phyloP scores from a whole-genome alignment of 2,113 vertebrate species.

The Peucedramus taeniatus region DNA sequence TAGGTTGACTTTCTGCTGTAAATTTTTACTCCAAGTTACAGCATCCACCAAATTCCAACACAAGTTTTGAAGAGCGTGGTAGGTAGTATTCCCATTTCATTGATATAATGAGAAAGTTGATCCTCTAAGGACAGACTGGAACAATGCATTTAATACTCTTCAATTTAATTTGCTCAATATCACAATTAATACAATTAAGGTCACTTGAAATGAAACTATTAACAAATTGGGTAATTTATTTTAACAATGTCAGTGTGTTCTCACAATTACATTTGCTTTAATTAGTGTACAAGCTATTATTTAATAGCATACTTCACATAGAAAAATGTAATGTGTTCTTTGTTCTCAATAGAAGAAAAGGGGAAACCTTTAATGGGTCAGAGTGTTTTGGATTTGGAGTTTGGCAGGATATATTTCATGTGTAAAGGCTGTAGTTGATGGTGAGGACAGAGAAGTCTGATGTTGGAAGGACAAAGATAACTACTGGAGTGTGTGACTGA shows the following conservation, averaged over 20 bases:
- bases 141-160: slow-evolving; percentile 76
- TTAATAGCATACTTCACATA: slow-evolving; percentile 69
- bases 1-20: background rate
- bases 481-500: background rate
- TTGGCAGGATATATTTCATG: background rate
- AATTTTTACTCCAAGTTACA: background rate
- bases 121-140: slow-evolving; percentile 70
- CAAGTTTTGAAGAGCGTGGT: background rate
- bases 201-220: slow-evolving; percentile 79
- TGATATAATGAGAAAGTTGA: slow-evolving; percentile 64
- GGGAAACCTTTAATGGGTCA: slow-evolving; percentile 58
- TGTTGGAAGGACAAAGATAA: slow-evolving; percentile 13
- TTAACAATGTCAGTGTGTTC: slow-evolving; percentile 77
- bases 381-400: slow-evolving; percentile 11
- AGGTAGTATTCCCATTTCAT: slow-evolving; percentile 63
- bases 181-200: slow-evolving; percentile 80
- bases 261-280: slow-evolving; percentile 77
- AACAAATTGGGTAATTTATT: slow-evolving; percentile 77
- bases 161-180: slow-evolving; percentile 75
- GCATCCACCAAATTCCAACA: background rate
- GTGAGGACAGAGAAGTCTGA: background rate
- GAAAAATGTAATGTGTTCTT: slow-evolving; percentile 71
- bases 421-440: background rate
- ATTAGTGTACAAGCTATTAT: slow-evolving; percentile 78
- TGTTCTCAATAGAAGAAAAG: slow-evolving; percentile 45